Evolutionary conservation across 2,888 invertebrate genomes (phyloP), one percentile per base, ranked within the genome.

Genomic region (Melitaea athalia): DNA sequence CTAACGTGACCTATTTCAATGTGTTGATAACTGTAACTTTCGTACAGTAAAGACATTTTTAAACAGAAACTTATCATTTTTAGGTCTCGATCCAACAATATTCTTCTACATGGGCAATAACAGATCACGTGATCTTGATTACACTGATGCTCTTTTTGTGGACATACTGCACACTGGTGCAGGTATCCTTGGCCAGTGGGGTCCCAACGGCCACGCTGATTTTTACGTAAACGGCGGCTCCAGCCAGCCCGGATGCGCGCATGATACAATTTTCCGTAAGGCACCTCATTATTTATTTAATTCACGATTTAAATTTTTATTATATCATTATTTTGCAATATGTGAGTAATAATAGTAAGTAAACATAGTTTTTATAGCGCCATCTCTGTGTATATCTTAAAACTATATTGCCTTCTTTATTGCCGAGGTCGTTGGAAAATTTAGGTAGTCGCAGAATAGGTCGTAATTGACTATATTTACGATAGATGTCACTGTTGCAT

Each of bases 181-280:
- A 0, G 97, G 97, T 0, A 96, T 97, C 74, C 92, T 97, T 38
- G 97, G 97, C 0, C 97, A 97, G 81, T 97, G 97, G 97, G 97
- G 97, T 4, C 97, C 97, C 0, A 97, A 95, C 74, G 97, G 97
- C 0, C 97, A 97, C 81, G 97, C 96, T 0, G 97, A 97, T 84
- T 97, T 97, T 85, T 97, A 97, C 85, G 96, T 97, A 61, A 97
- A 97, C 79, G 97, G 97, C 0, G 96, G 97, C 33, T 97, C 97
- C 45, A 96, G 97, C 80, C 97, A 97, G 78, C 97, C 97, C 0
- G 97, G 97, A 70, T 97, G 97, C 82, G 95, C 96, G 4, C 96
- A 96, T 68, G 94, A 96, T 71, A 97, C 97, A 0, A 93, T 97
- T 60, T 96, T 97, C 79, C 96, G 97, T 97, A 94, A 95, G 95